A percentile compares a stretch with the other conserved stretches of the same genome.
phyloP scores from a whole-genome alignment of 2,113 vertebrate genomes.

The Myrmecobius fasciatus region DNA sequence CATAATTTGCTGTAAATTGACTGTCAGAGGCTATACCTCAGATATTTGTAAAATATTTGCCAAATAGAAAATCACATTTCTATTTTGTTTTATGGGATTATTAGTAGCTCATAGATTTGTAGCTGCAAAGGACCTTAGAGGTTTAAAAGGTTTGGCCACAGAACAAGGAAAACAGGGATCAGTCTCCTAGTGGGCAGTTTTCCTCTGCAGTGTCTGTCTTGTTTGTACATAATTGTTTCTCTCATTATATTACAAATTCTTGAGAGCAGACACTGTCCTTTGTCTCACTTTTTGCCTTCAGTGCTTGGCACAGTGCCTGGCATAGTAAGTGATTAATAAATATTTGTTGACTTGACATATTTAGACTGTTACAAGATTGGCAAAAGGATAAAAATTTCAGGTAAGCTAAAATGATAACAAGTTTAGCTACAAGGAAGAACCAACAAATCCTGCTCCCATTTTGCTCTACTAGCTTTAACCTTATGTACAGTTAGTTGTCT shows the following conservation, averaged over 20 bases:
- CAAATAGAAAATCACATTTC: neutral
- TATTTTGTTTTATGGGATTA: neutral
- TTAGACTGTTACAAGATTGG: neutral
- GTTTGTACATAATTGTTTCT: neutral
- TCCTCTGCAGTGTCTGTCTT: neutral
- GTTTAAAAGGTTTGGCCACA: neutral
- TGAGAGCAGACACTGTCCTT: slow-evolving; percentile 47
- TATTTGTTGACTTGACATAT: neutral
- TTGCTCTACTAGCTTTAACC: neutral
- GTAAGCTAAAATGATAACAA: neutral
- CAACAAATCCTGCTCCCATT: neutral
- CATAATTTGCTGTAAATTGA: neutral
- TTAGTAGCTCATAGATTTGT: neutral
- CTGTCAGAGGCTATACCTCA: neutral
- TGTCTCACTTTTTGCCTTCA: slow-evolving; percentile 5
- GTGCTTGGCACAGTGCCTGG: neutral
- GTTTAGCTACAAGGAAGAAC: neutral
- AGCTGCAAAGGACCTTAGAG: neutral
- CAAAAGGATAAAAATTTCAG: neutral
- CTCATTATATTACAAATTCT: slow-evolving; percentile 44
- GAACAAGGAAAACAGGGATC: neutral
- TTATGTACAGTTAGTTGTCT: neutral
- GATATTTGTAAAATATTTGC: neutral
- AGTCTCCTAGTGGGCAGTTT: neutral
- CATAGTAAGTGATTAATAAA: neutral